phyloP scores from a whole-genome alignment of 2,888 invertebrate species.

The Chrysolina americana region DNA sequence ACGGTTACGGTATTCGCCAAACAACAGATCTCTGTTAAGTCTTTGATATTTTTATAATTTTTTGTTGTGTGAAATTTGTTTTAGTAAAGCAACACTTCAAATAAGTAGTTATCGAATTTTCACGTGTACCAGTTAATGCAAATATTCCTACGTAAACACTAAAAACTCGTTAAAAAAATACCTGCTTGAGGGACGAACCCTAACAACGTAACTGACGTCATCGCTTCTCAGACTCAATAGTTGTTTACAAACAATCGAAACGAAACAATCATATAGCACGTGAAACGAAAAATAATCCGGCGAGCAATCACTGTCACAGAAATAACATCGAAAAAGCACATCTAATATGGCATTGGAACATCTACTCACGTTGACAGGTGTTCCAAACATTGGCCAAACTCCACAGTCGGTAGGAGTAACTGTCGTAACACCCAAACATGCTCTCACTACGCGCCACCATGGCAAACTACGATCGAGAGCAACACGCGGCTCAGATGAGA shows the following conservation, averaged over 20 bases:
- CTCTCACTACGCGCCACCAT: conserved; percentile 86
- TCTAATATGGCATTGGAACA: conserved; percentile 44
- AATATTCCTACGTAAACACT: conserved; percentile 5
- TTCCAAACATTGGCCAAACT: conserved; percentile 84
- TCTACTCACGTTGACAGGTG: conserved; percentile 82
- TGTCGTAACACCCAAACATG: conserved; percentile 84
- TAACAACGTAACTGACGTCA: conserved; percentile 48
- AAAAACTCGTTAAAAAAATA: conserved; percentile 44
- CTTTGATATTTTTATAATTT: no score
- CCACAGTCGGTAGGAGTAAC: conserved; percentile 84
- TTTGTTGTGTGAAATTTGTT: neutral
- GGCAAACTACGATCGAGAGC: conserved; percentile 76
- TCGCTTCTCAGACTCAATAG: conserved; percentile 38
- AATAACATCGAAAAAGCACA: conserved; percentile 44
- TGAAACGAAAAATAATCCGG: conserved; percentile 44
- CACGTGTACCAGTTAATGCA: neutral
- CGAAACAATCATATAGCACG: conserved; percentile 43
- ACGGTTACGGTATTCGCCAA: no score
- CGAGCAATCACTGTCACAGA: conserved; percentile 45
- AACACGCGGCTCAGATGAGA: conserved; percentile 56
- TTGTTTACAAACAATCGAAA: conserved; percentile 42
- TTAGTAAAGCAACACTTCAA: neutral
- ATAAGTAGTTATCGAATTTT: neutral
- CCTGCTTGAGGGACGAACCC: conserved; percentile 48
- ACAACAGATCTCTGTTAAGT: no score